Evolutionary conservation across 2,888 invertebrate species (phyloP), one percentile per base, ranked within the genome.

Genomic region (Stenchaetothrips biformis): DNA sequence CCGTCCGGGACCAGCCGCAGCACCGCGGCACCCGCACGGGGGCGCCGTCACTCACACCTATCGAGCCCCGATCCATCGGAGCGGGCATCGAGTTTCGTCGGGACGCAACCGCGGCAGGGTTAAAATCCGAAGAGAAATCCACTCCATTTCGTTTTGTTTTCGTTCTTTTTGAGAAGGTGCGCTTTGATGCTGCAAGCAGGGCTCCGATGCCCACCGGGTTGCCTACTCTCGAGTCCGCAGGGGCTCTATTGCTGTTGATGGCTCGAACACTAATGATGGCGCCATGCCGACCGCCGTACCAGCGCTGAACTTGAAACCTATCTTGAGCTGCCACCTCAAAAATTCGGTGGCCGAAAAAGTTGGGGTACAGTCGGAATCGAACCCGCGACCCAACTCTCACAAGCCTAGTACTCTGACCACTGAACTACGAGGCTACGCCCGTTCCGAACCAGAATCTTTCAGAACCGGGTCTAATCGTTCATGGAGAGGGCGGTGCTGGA

Each of bases 261-360:
- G n/a, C n/a, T n/a, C n/a, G n/a, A n/a, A n/a, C n/a, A n/a, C n/a
- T n/a, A n/a, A n/a, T n/a, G n/a, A n/a, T n/a, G n/a, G n/a, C n/a
- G n/a, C n/a, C n/a, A n/a, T n/a, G n/a, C n/a, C n/a, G n/a, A n/a
- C n/a, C n/a, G n/a, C n/a, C n/a, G n/a, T n/a, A n/a, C n/a, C n/a
- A n/a, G n/a, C n/a, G n/a, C n/a, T n/a, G n/a, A n/a, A n/a, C n/a
- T n/a, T n/a, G 87, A 95, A 94, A 94, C 94, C 94, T 87, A 95
- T 94, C 88, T 95, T 95, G 85, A 95, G 95, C 89, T 96, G 96
- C 84, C n/a, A n/a, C n/a, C n/a, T n/a, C n/a, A n/a, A n/a, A n/a
- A n/a, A n/a, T n/a, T n/a, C n/a, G n/a, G n/a, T n/a, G n/a, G n/a
- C n/a, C n/a, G n/a, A n/a, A n/a, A n/a, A n/a, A n/a, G n/a, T n/a